A percentile compares a stretch with the other conserved stretches of the same genome.
phyloP scores from a whole-genome alignment of 2,888 invertebrate genomes.

The Aphodius sticticus region DNA sequence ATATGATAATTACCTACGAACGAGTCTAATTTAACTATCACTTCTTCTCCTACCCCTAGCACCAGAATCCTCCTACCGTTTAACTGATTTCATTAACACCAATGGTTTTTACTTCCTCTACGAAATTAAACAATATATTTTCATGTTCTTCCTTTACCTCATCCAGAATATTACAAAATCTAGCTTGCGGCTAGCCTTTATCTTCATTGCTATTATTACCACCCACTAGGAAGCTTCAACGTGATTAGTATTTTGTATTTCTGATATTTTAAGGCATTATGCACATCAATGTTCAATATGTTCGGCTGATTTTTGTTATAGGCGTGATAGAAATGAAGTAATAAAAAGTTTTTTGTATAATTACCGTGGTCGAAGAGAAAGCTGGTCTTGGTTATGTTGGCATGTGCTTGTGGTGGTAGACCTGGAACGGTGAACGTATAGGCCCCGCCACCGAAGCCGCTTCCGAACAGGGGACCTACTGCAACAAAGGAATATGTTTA shows the following conservation, averaged over 20 bases:
- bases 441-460: conserved; percentile 56
- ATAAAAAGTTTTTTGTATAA: conserved; percentile 29
- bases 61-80: conserved; percentile 5
- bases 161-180: too few relatives aligned
- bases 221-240: too few relatives aligned
- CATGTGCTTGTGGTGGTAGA: conserved; percentile 56
- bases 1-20: conserved; percentile 22
- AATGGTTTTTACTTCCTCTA: background rate
- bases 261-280: background rate
- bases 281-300: background rate
- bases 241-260: background rate
- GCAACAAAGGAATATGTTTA: conserved; percentile 54
- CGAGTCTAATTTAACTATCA: conserved; percentile 20
- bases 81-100: conserved; percentile 20
- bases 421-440: conserved; percentile 59
- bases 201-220: too few relatives aligned
- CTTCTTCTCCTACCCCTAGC: background rate
- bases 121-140: background rate
- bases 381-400: conserved; percentile 55
- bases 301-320: too few relatives aligned
- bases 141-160: too few relatives aligned
- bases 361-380: conserved; percentile 61
- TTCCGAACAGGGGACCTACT: conserved; percentile 60
- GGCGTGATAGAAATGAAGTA: background rate
- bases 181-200: too few relatives aligned